Evolutionary conservation across 64 coral and sea anemone species (phyloP).

Genomic region (Pocillopora damicornis): DNA sequence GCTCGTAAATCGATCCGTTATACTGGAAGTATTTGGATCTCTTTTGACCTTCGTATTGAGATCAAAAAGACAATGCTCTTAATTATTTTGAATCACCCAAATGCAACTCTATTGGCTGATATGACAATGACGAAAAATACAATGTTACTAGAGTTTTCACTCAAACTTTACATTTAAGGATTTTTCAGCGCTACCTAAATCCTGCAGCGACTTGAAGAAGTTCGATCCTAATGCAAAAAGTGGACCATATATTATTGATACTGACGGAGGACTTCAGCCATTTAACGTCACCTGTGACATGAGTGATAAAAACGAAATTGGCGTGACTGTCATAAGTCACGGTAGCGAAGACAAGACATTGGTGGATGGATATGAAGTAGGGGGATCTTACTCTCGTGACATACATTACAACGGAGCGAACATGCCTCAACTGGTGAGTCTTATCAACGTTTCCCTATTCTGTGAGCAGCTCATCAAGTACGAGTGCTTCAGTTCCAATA

Average conservation of each 20-base stretch:
- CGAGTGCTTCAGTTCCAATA: not conserved
- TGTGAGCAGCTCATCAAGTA: conserved; percentile 4
- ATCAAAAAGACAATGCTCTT: no score
- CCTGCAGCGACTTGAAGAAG: conserved; percentile 30
- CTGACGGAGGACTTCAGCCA: conserved; percentile 5
- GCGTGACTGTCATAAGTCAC: not conserved
- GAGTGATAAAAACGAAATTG: not conserved
- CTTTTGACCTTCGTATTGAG: no score
- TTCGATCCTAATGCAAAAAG: not conserved
- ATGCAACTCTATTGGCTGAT: no score
- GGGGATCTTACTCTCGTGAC: not conserved
- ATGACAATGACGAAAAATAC: no score
- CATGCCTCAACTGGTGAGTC: not conserved
- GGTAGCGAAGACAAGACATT: not conserved
- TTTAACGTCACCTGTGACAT: conserved; percentile 47
- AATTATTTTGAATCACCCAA: no score
- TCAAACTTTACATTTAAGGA: no score
- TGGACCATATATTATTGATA: conserved; percentile 6
- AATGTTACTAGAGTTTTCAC: no score
- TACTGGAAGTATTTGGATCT: no score
- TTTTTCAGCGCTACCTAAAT: not conserved
- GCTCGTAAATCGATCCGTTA: no score
- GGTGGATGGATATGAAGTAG: not conserved
- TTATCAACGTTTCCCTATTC: not conserved
- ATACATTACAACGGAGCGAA: not conserved